phyloP scores from a whole-genome alignment of 1,140 invertebrate species.

The Babylonia areolata region DNA sequence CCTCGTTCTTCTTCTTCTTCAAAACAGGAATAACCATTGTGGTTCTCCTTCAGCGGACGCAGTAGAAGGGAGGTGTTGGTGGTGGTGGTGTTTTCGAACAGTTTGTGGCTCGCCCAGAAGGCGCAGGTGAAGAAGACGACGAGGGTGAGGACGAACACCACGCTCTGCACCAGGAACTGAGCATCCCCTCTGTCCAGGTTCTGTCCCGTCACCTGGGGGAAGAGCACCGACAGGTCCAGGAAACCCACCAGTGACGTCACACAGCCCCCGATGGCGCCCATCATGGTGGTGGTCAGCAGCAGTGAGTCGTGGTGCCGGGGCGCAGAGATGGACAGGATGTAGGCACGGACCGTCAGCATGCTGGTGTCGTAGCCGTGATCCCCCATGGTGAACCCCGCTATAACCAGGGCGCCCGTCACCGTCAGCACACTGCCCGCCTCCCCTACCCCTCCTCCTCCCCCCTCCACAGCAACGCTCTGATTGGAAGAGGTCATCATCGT shows the following conservation, averaged over 20 bases:
- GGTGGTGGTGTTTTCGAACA: neutral
- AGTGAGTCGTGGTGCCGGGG: neutral
- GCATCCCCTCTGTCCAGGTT: neutral
- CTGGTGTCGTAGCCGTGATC: slow-evolving; percentile 13
- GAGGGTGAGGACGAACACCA: neutral
- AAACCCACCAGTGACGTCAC: neutral
- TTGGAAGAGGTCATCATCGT: no score
- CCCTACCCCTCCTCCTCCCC: no score
- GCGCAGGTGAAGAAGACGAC: neutral
- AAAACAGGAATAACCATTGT: neutral
- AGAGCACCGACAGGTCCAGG: neutral
- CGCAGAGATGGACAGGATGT: neutral
- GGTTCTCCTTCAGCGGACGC: neutral
- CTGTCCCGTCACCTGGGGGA: neutral
- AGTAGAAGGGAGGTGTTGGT: neutral
- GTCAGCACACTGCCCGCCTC: neutral
- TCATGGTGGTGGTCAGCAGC: neutral
- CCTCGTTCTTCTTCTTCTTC: neutral
- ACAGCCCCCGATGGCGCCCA: neutral
- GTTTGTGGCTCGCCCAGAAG: neutral
- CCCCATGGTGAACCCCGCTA: neutral
- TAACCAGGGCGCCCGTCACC: neutral
- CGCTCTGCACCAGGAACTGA: neutral
- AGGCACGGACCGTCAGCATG: neutral
- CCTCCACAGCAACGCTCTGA: no score